These are phyloP conservation scores for Beroe forskalii DNA, from an alignment of 37 sponge, comb jelly and placozoan genomes.

Conservation along the genomic window DNA sequence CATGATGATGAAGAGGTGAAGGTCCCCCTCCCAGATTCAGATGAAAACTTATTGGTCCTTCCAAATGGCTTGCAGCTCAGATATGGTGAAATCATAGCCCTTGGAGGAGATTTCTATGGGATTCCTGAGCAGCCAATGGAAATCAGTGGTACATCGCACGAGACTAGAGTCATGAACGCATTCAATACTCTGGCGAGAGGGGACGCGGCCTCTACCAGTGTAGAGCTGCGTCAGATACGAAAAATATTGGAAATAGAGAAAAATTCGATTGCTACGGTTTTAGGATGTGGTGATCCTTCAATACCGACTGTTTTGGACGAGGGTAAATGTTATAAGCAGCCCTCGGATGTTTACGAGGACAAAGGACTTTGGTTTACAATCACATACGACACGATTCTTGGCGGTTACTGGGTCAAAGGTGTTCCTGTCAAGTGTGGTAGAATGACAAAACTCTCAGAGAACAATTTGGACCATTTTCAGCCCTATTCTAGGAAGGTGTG, in stretches of 20 bases:
- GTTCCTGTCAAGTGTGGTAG: not conserved
- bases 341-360: not conserved
- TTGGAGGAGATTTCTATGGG: conserved; percentile 13
- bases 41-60: not conserved
- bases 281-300: not conserved
- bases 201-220: not conserved
- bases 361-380: conserved; percentile 8
- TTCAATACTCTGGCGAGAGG: conserved; percentile 17
- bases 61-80: not conserved
- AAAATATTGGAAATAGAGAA: not conserved
- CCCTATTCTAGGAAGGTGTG: conserved; percentile 7
- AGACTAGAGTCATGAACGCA: not conserved
- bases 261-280: not conserved
- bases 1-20: not conserved
- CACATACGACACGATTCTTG: conserved; percentile 1
- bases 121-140: not conserved
- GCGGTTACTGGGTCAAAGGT: not conserved
- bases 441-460: not conserved
- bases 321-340: not conserved
- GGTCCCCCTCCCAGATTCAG: not conserved
- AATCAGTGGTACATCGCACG: not conserved
- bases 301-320: conserved; percentile 25
- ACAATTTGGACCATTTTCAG: conserved; percentile 7
- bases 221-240: not conserved
- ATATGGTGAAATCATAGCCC: not conserved